Evolutionary conservation across 2,797 vertebrate genomes (phyloP).

Genomic region (Acanthornis magna): DNA sequence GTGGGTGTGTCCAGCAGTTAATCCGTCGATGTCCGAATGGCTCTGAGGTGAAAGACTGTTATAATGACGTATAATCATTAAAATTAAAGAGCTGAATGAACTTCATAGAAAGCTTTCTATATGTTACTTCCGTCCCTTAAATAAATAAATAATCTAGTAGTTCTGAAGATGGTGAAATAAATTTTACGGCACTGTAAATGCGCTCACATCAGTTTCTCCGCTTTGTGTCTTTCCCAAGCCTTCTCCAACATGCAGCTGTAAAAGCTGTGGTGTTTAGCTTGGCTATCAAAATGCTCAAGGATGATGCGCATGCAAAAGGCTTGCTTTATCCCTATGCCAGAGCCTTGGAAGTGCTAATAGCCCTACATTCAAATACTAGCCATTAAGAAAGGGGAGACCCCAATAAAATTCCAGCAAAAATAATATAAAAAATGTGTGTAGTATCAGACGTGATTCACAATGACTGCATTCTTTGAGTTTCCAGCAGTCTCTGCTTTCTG

Average conservation of each 20-base stretch:
- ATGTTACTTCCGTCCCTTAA: neutral
- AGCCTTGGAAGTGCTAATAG: neutral
- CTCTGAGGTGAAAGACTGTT: neutral
- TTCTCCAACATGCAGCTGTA: neutral
- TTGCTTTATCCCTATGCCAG: neutral
- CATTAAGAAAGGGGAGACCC: neutral
- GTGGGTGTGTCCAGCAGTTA: neutral
- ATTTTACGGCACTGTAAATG: neutral
- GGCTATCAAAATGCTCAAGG: neutral
- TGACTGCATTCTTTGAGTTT: neutral
- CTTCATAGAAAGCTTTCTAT: neutral
- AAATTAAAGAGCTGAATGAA: constrained; percentile 13
- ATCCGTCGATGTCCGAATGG: neutral
- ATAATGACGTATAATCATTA: neutral
- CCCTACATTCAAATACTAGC: neutral
- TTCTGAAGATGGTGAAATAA: neutral
- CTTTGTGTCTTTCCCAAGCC: neutral
- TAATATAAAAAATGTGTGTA: neutral
- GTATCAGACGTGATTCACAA: neutral
- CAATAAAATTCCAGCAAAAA: neutral
- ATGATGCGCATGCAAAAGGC: neutral
- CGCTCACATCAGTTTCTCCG: neutral
- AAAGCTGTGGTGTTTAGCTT: neutral
- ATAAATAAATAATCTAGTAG: neutral
- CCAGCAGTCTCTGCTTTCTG: neutral